Conservation (phyloP, 2,113 vertebrate species). For the Clarias magur region DNA sequence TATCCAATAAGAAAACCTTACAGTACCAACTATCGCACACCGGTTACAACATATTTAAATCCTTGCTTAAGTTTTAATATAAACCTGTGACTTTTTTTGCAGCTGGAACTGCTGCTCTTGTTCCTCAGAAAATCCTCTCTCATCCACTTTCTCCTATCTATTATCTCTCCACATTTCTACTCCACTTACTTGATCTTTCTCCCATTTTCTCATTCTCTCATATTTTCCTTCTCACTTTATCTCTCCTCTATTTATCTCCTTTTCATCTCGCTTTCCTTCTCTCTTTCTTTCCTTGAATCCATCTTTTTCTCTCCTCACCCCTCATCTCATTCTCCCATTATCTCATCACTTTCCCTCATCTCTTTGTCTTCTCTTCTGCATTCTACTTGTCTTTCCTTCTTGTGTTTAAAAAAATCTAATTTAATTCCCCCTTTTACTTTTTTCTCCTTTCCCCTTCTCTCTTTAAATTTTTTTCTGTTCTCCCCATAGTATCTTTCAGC, state of each 20-base stretch:
- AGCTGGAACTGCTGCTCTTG: neutral
- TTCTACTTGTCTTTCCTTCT: too few species aligned
- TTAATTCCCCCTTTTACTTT: neutral
- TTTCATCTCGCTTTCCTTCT: neutral
- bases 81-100: neutral
- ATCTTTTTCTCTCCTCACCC: neutral
- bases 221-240: neutral
- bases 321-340: neutral
- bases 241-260: neutral
- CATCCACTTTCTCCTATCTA: neutral
- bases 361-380: neutral
- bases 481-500: neutral
- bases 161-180: neutral
- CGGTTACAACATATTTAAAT: neutral
- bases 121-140: neutral
- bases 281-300: neutral
- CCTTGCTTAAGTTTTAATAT: neutral
- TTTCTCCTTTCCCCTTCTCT: neutral
- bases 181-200: neutral
- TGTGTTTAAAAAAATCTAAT: too few species aligned
- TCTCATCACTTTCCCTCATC: neutral
- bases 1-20: neutral
- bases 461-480: neutral
- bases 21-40: neutral
- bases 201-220: neutral